These are phyloP conservation scores for Quadriops clusia DNA, from an alignment of 2,888 invertebrate species.

Conservation along the genomic window DNA sequence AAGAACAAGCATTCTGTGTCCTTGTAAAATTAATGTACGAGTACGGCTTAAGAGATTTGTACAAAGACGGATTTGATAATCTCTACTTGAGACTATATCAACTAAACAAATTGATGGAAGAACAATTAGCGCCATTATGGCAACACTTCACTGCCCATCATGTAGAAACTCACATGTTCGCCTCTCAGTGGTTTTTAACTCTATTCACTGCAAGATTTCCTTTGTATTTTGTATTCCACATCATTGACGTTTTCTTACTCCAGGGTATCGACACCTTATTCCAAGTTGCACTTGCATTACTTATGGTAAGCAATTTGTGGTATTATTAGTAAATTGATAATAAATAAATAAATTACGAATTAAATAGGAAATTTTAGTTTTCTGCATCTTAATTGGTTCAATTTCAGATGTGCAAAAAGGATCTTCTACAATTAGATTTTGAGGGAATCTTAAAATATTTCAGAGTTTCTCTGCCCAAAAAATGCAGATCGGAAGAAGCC, in stretches of 20 bases:
- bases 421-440: constrained; percentile 86
- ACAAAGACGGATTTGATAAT: constrained; percentile 94
- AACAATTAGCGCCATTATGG: constrained; percentile 70
- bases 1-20: constrained; percentile 97
- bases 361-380: constrained; percentile 1
- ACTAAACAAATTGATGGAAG: constrained; percentile 85
- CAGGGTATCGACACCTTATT: constrained; percentile 93
- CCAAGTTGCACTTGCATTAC: constrained; percentile 87
- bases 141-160: constrained; percentile 70
- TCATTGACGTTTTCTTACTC: constrained; percentile 89
- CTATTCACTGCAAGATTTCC: constrained; percentile 99
- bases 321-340: constrained; percentile 5
- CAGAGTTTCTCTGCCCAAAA: constrained; percentile 91
- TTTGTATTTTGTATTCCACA: constrained; percentile 89
- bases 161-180: constrained; percentile 97
- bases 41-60: constrained; percentile 86
- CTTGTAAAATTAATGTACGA: constrained; percentile 95
- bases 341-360: constrained; percentile 1
- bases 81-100: constrained; percentile 92
- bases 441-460: constrained; percentile 98
- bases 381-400: not conserved
- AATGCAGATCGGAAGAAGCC: constrained; percentile 82
- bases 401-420: constrained; percentile 66
- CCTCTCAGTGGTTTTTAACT: constrained; percentile 98
- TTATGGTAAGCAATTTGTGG: constrained; percentile 51